Conservation (phyloP, 2,113 vertebrate genomes). For the Cyrtonyx montezumae region DNA sequence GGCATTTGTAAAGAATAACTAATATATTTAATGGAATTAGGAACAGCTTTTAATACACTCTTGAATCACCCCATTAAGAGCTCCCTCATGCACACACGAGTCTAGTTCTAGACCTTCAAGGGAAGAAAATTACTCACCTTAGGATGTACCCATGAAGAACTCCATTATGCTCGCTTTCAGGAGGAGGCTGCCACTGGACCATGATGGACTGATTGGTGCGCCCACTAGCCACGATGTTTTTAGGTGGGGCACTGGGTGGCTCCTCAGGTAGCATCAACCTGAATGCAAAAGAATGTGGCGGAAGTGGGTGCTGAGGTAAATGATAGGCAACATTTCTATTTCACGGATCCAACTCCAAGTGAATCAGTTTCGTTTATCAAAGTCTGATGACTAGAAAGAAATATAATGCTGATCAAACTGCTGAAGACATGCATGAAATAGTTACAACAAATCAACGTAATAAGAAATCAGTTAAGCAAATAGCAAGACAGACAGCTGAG, state of each 20-base stretch:
- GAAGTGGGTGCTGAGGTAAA: not conserved
- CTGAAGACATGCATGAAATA: slow-evolving; percentile 42
- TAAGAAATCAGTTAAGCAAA: slow-evolving; percentile 65
- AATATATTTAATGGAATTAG: not conserved
- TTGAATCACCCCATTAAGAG: not conserved
- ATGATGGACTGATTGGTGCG: slow-evolving; percentile 98
- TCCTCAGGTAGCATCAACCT: slow-evolving; percentile 94
- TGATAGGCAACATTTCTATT: not conserved
- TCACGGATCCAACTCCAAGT: not conserved
- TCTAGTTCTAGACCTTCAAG: not conserved
- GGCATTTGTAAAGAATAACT: not conserved
- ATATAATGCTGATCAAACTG: not conserved
- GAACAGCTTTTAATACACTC: not conserved
- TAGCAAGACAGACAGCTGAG: slow-evolving; percentile 33
- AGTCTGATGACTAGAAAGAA: slow-evolving; percentile 13
- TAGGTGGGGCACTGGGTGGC: slow-evolving; percentile 92
- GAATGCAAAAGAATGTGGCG: not conserved
- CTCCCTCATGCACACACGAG: fast-evolving
- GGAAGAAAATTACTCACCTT: slow-evolving; percentile 75
- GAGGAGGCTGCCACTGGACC: slow-evolving; percentile 98
- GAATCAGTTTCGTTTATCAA: not conserved
- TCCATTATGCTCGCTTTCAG: slow-evolving; percentile 92
- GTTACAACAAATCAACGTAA: slow-evolving; percentile 65
- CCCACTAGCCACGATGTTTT: slow-evolving; percentile 95
- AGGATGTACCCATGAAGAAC: slow-evolving; percentile 92